Base-by-base conservation (phyloP, 1,140 invertebrate genomes). In the Zaprionus nigranus region DNA sequence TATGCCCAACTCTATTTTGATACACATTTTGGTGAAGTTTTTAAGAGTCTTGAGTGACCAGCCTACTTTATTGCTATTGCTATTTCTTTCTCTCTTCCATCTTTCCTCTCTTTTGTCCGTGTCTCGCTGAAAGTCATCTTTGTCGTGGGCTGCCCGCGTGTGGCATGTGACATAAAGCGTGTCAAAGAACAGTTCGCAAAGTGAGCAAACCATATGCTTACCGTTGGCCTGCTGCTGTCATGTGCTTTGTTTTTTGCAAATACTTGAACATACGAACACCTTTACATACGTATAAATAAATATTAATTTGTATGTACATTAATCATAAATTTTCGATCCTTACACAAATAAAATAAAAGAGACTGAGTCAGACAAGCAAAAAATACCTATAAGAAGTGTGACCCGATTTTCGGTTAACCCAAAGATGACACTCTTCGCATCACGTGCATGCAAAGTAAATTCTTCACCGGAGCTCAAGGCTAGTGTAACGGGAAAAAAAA, bases 321-420 rank as follows among this genome's bases (percentile, higher is more conserved):
- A 84, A 84, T 84, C 81, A 84, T 80, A 40, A 24, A 66, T 38
- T 38, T 57, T 66, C 78, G 66, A 84, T 84, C 67, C 57, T 40
- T 46, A 56, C n/a, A n/a, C 61, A 61, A 40, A 38, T 46, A 40
- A 9, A 20, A 20, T 11, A 3, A 20, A 20, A 58, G 53, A 28
- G 22, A 24, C 12, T 9, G 30, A 51, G 46, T 12, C 24, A 36
- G 15, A 74, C 66, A 78, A 78, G 57, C 30, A 69, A 43, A 34
- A 61, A 70, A 64, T 69, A 74, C 54, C 59, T 77, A 71, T 56
- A 83, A 24, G 76, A 84, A 84, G 74, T 80, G 69, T 78, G 81
- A 84, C 81, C 81, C 78, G 69, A 74, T 80, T 84, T 84, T 70
- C 63, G 75, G 63, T 38, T 43, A 75, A 62, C 9, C 56, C 9